Evolutionary conservation across 2,797 vertebrate genomes (phyloP).

Genomic region (Parambassis ranga): DNA sequence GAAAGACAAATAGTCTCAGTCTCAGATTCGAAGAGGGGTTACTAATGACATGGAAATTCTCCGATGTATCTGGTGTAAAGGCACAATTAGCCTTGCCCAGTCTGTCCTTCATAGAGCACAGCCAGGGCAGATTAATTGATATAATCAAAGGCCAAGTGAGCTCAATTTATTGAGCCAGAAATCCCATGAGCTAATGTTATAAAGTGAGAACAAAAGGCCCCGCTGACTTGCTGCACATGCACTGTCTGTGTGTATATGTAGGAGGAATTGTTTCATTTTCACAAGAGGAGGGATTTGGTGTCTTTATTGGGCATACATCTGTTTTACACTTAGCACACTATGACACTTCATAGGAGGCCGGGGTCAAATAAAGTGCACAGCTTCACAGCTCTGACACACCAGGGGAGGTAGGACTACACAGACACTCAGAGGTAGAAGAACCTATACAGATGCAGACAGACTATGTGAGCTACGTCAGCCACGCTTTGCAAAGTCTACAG

Average conservation of each 20-base stretch:
- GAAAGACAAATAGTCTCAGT: conserved; percentile 5
- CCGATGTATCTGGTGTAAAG: conserved; percentile 48
- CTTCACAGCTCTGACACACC: conserved; percentile 41
- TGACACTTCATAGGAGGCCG: conserved; percentile 45
- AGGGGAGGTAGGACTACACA: conserved; percentile 15
- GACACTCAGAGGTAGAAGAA: conserved; percentile 14
- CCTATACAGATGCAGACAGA: conserved; percentile 15
- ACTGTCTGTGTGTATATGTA: neutral
- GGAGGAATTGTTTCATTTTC: conserved; percentile 27
- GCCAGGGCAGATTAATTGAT: conserved; percentile 60
- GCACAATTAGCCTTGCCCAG: conserved; percentile 47
- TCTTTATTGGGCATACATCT: conserved; percentile 62
- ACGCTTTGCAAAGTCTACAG: conserved; percentile 9
- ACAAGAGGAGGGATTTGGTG: conserved; percentile 27
- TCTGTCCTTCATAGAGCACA: conserved; percentile 45
- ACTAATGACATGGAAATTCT: conserved; percentile 51
- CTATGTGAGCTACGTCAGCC: conserved; percentile 12
- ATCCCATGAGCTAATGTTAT: conserved; percentile 27
- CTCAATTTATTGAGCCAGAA: conserved; percentile 47
- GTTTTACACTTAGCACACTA: conserved; percentile 54
- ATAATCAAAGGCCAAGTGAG: conserved; percentile 59
- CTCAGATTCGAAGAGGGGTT: conserved; percentile 15
- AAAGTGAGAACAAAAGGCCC: conserved; percentile 17
- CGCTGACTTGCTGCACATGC: neutral
- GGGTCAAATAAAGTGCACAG: conserved; percentile 70